Conservation (phyloP, 2,113 vertebrate genomes). For the Oreotrochilus melanogaster region DNA sequence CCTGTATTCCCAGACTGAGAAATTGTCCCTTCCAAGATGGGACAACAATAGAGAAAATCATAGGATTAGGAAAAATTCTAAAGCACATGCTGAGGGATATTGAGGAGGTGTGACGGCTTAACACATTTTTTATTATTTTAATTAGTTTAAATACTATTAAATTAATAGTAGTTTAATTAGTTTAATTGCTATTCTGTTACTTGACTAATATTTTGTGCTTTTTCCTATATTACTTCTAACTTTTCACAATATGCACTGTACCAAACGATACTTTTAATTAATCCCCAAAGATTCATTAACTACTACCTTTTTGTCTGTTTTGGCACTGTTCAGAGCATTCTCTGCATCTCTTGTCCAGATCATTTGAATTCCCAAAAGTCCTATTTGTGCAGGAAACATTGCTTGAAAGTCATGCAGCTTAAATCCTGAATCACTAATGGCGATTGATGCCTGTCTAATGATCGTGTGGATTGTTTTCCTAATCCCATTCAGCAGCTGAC, state of each 20-base stretch:
- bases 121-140: neutral
- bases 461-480: constrained; percentile 82
- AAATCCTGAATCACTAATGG: constrained; percentile 76
- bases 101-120: neutral
- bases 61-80: neutral
- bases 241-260: neutral
- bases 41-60: neutral
- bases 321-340: constrained; percentile 69
- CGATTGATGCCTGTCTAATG: constrained; percentile 79
- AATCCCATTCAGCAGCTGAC: constrained; percentile 79
- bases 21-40: neutral
- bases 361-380: constrained; percentile 79
- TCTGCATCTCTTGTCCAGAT: constrained; percentile 79
- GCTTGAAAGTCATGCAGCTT: constrained; percentile 83
- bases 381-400: constrained; percentile 81
- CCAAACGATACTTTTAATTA: constrained; percentile 42
- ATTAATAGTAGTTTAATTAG: neutral
- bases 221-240: neutral
- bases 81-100: neutral
- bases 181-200: neutral
- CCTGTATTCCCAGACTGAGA: neutral
- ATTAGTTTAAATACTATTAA: neutral
- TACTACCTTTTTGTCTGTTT: constrained; percentile 77
- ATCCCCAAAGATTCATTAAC: constrained; percentile 50
- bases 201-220: neutral